A percentile compares a stretch with the other conserved stretches of the same genome.
Conservation (phyloP, 2,113 vertebrate species). For the Meriones unguiculatus region DNA sequence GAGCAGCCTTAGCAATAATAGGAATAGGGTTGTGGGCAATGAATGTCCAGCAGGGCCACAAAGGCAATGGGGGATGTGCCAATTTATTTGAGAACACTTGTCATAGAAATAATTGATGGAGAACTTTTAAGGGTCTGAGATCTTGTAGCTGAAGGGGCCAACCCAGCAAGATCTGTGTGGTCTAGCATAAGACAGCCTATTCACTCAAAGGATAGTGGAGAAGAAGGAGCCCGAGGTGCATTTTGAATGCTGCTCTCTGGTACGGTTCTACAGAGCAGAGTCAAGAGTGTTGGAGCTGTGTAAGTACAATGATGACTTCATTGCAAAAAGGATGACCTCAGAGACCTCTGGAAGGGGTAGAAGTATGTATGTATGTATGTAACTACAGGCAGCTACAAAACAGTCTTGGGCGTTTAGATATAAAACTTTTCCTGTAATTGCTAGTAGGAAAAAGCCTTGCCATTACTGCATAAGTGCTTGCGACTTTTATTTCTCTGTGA, state of each 20-base stretch:
- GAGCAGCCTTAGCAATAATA: not conserved
- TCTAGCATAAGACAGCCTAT: not conserved
- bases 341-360: not conserved
- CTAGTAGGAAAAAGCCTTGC: not conserved
- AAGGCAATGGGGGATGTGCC: accelerated
- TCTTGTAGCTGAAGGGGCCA: not conserved
- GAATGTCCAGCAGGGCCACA: not conserved
- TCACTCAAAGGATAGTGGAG: not conserved
- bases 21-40: not conserved
- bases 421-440: not conserved
- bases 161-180: not conserved
- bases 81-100: not conserved
- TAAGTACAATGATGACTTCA: not conserved
- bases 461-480: not conserved
- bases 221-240: not conserved
- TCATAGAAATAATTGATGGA: not conserved
- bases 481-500: not conserved
- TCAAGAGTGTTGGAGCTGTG: not conserved
- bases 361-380: not conserved
- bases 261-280: not conserved
- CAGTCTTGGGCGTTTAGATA: not conserved
- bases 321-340: not conserved
- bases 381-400: not conserved
- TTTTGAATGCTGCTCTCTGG: not conserved
- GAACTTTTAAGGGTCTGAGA: not conserved